These are phyloP conservation scores for Peucedramus taeniatus DNA, from an alignment of 2,113 vertebrate genomes.

Conservation along the genomic window DNA sequence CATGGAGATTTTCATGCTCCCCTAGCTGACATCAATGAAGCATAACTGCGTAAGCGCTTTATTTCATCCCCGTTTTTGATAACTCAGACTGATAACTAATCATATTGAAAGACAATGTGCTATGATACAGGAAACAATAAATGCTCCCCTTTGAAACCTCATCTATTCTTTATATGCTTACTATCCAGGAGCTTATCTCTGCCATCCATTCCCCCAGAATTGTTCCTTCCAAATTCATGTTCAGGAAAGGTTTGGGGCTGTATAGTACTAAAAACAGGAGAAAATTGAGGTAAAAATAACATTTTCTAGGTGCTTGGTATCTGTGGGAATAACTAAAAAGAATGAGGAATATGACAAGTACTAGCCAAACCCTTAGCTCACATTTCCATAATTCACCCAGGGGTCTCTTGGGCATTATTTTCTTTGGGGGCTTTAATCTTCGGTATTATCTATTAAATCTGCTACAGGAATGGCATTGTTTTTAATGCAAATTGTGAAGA, in stretches of 20 bases:
- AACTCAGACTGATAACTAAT: constrained; percentile 75
- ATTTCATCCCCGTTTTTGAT: constrained; percentile 74
- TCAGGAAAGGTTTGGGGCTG: not conserved
- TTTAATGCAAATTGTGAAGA: constrained; percentile 45
- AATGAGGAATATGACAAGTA: not conserved
- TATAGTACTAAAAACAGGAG: not conserved
- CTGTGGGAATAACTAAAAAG: not conserved
- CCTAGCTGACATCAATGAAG: constrained; percentile 75
- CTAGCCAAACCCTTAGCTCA: not conserved
- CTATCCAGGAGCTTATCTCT: constrained; percentile 55
- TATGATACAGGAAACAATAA: constrained; percentile 70
- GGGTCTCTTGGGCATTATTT: constrained; percentile 10
- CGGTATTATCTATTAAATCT: not conserved
- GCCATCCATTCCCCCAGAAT: constrained; percentile 45
- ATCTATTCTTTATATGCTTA: constrained; percentile 55
- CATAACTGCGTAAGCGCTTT: constrained; percentile 71
- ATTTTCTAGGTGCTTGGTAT: not conserved
- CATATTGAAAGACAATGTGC: constrained; percentile 70
- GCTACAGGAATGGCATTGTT: constrained; percentile 3
- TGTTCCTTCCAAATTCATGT: not conserved
- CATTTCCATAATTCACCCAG: not conserved
- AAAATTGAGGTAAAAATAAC: not conserved
- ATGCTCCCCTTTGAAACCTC: constrained; percentile 66
- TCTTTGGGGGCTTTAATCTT: constrained; percentile 25
- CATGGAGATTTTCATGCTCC: constrained; percentile 76